Conservation (phyloP, 2,113 vertebrate species). For the Clarias gariepinus region DNA sequence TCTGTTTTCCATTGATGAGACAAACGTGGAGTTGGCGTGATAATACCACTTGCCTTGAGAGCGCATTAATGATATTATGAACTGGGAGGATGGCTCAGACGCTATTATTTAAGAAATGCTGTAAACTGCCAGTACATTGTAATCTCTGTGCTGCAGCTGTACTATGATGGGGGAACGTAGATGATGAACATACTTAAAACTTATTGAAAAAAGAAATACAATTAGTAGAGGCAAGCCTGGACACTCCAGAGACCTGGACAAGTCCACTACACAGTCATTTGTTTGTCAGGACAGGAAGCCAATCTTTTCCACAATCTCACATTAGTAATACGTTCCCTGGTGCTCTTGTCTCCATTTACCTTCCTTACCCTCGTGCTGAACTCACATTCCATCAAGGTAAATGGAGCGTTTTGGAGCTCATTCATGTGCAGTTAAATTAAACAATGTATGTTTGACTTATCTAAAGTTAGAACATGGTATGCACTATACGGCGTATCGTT, state of each 20-base stretch:
- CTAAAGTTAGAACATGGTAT: background rate
- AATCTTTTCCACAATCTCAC: background rate
- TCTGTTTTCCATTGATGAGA: background rate
- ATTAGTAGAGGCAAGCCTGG: background rate
- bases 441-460: too few species aligned
- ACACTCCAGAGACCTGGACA: background rate
- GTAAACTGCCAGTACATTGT: background rate
- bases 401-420: background rate
- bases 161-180: background rate
- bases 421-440: background rate
- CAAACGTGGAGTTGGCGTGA: background rate
- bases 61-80: slow-evolving; percentile 18
- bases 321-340: background rate
- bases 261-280: background rate
- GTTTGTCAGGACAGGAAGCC: background rate
- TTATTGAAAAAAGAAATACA: background rate
- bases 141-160: slow-evolving; percentile 1
- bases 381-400: background rate
- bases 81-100: background rate
- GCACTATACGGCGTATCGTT: background rate
- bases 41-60: background rate
- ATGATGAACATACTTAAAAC: background rate
- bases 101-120: background rate
- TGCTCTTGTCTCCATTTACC: background rate
- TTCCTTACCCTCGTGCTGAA: background rate